Percentiles rank a stretch among this genome's conserved stretches.
These are phyloP conservation scores for Machimus rusticus DNA, from an alignment of 2,888 invertebrate species.

Conservation along the genomic window DNA sequence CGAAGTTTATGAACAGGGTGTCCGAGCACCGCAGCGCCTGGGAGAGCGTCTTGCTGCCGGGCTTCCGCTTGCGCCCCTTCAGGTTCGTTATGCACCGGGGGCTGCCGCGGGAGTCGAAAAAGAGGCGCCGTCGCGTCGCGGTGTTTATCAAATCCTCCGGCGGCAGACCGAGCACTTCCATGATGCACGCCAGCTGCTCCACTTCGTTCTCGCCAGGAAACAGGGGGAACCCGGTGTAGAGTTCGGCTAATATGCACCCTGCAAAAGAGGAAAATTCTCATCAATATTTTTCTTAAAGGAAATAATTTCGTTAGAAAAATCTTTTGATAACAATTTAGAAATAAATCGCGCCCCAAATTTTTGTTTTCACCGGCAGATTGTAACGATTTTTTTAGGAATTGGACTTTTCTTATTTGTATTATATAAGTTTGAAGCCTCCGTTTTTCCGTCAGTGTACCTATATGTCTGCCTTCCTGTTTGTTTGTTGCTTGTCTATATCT, in stretches of 20 bases:
- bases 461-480: too few species aligned
- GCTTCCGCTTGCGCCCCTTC: constrained; percentile 89
- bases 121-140: constrained; percentile 84
- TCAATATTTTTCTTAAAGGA: neutral
- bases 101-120: constrained; percentile 88
- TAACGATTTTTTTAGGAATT: too few species aligned
- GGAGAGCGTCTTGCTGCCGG: constrained; percentile 82
- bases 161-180: constrained; percentile 93
- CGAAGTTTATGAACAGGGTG: constrained; percentile 88
- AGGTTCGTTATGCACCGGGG: constrained; percentile 92
- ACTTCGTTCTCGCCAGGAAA: constrained; percentile 98
- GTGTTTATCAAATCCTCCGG: constrained; percentile 85
- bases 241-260: constrained; percentile 93
- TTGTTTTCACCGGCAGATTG: too few species aligned
- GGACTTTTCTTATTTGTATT: too few species aligned
- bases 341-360: too few species aligned
- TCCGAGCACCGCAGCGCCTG: constrained; percentile 86
- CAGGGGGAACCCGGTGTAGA: constrained; percentile 93
- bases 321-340: too few species aligned
- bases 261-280: constrained; percentile 44
- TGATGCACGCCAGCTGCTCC: constrained; percentile 95
- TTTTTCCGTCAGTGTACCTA: too few species aligned
- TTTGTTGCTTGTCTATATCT: too few species aligned
- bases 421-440: too few species aligned
- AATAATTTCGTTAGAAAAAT: neutral